Conservation (phyloP, 1,140 invertebrate species). For the Nasonia giraulti region DNA sequence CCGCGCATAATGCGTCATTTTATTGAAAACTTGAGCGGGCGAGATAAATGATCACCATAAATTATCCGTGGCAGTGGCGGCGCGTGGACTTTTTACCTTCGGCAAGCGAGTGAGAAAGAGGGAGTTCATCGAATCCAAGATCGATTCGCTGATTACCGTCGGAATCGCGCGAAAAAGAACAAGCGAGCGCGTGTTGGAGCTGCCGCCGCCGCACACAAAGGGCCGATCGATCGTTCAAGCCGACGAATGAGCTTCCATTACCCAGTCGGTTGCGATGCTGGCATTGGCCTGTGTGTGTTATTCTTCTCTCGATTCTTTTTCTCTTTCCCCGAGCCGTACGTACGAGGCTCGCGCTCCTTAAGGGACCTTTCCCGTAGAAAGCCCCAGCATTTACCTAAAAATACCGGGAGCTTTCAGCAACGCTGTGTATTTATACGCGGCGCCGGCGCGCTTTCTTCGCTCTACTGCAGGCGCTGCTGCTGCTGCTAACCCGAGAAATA, state of each 20-base stretch:
- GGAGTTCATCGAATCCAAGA: conserved; percentile 36
- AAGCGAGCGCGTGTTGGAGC: too few species aligned
- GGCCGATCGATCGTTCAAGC: conserved; percentile 39
- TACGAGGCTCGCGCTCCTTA: not conserved
- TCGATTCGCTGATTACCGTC: conserved; percentile 44
- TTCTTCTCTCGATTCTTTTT: conserved; percentile 43
- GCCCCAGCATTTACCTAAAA: conserved; percentile 31
- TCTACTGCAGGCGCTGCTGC: not conserved
- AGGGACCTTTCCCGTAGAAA: conserved; percentile 8
- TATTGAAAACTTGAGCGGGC: conserved; percentile 19
- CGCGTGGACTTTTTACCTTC: not conserved
- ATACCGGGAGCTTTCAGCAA: not conserved
- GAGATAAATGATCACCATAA: conserved; percentile 23
- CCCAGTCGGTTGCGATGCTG: conserved; percentile 41
- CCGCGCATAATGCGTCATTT: conserved; percentile 16
- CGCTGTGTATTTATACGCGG: not conserved
- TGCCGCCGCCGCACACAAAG: not conserved
- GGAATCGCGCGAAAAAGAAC: conserved; percentile 38
- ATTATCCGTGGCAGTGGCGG: not conserved
- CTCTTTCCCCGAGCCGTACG: conserved; percentile 32
- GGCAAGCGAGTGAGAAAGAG: not conserved
- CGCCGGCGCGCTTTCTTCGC: conserved; percentile 7
- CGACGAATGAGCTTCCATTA: conserved; percentile 43
- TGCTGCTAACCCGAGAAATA: conserved; percentile 16
- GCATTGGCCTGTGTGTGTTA: conserved; percentile 42